Conservation (phyloP, 2,888 invertebrate species). For the Flexamia atlantica region DNA sequence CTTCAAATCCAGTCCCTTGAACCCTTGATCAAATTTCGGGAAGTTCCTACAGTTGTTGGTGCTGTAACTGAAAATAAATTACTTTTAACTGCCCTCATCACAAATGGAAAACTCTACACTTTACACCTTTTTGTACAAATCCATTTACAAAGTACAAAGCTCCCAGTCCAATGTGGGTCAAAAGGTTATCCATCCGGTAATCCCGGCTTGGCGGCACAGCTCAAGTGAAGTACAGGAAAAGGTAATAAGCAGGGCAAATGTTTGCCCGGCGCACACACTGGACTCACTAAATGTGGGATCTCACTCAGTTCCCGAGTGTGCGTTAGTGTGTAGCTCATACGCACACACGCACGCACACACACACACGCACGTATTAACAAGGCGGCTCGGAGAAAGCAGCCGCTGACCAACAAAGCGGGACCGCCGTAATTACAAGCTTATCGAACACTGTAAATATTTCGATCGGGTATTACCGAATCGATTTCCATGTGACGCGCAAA, state of each 20-base stretch:
- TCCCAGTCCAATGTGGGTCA: neutral
- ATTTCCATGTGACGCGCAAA: slow-evolving; percentile 37
- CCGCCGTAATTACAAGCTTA: slow-evolving; percentile 19
- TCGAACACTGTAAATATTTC: slow-evolving; percentile 38
- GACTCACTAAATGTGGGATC: no score
- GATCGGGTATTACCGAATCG: slow-evolving; percentile 10
- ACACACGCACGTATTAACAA: neutral
- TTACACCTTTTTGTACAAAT: no score
- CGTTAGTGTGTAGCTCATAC: neutral
- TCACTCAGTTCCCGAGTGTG: no score
- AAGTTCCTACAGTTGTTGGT: no score
- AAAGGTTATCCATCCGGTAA: neutral
- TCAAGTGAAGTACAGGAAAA: slow-evolving; percentile 27
- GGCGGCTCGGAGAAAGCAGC: slow-evolving; percentile 2
- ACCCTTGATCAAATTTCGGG: no score
- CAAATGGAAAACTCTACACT: no score
- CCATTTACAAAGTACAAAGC: no score
- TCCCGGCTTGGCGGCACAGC: neutral
- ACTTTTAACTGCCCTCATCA: no score
- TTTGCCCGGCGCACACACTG: slow-evolving; percentile 5
- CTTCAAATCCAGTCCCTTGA: no score
- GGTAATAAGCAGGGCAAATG: slow-evolving; percentile 30
- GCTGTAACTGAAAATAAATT: no score
- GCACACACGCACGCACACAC: slow-evolving; percentile 9
- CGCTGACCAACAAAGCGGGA: slow-evolving; percentile 7